Conservation (phyloP, 37 sponge, comb jelly and placozoan genomes). For the Halisarca cf. caerulea region DNA sequence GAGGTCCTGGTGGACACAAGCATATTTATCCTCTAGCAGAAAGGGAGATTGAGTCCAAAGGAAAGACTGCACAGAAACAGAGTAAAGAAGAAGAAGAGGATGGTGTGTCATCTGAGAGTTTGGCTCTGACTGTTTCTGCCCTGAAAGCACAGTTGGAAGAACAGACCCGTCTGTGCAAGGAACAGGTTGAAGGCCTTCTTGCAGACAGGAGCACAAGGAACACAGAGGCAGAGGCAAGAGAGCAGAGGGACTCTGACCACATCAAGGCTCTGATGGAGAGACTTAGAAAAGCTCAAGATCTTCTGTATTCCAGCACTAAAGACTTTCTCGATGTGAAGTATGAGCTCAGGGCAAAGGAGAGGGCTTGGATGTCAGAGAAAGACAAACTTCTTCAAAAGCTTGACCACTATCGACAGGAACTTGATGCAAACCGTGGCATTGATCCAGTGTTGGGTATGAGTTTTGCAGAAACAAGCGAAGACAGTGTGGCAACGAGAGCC, state of each 20-base stretch:
- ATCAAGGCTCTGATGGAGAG: conserved; percentile 75
- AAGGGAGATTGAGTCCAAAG: too few relatives aligned
- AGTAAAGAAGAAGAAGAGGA: conserved; percentile 12
- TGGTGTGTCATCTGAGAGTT: conserved; percentile 44
- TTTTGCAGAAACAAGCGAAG: conserved; percentile 13
- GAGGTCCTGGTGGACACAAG: conserved; percentile 83
- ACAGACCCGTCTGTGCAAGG: conserved; percentile 87
- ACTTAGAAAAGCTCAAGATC: conserved; percentile 83
- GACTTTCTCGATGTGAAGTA: conserved; percentile 97
- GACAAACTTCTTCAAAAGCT: conserved; percentile 81
- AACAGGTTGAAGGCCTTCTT: conserved; percentile 90
- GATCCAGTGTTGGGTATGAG: conserved; percentile 61
- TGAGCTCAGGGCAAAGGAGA: conserved; percentile 78
- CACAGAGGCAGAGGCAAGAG: conserved; percentile 76
- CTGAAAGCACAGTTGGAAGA: conserved; percentile 94
- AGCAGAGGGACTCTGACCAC: conserved; percentile 69
- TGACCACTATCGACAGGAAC: conserved; percentile 67
- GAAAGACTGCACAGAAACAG: not conserved
- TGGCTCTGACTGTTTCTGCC: conserved; percentile 84
- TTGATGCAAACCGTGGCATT: conserved; percentile 43
- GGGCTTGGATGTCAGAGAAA: conserved; percentile 90
- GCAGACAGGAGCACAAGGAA: conserved; percentile 79
- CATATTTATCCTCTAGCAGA: not conserved
- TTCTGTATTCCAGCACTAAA: conserved; percentile 96
- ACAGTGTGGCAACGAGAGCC: conserved; percentile 11